Evolutionary conservation across 2,113 vertebrate species (phyloP).

Genomic region (Ascaphus truei): DNA sequence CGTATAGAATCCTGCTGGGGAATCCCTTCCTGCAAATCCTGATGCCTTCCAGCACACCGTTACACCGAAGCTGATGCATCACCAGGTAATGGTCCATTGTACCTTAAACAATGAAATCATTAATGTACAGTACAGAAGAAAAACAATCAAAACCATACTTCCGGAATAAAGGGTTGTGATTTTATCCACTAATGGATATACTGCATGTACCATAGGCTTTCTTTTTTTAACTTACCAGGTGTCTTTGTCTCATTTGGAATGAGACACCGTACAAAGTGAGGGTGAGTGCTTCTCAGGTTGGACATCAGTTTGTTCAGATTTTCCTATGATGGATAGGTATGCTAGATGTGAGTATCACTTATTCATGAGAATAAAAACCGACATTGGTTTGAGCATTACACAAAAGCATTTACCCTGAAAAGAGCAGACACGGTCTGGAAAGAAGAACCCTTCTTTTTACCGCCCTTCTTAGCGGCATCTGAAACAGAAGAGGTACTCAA

Average conservation of each 20-base stretch:
- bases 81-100: conserved; percentile 75
- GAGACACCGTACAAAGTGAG: conserved; percentile 78
- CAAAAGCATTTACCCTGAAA: conserved; percentile 47
- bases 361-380: no score
- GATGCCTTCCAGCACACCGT: conserved; percentile 78
- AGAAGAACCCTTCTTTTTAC: conserved; percentile 41
- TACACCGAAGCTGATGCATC: conserved; percentile 78
- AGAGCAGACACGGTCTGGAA: conserved; percentile 44
- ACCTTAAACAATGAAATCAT: conserved; percentile 59
- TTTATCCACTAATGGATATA: no score
- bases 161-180: no score
- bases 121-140: no score
- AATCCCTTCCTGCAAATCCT: conserved; percentile 82
- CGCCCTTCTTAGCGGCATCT: conserved; percentile 45
- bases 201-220: no score
- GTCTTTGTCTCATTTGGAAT: conserved; percentile 81
- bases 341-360: neutral
- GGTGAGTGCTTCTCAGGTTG: conserved; percentile 73
- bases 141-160: no score
- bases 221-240: conserved; percentile 65
- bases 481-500: conserved; percentile 22
- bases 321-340: conserved; percentile 53
- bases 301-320: conserved; percentile 78
- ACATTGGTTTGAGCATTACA: no score
- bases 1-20: conserved; percentile 73